Conservation (phyloP, 1,140 invertebrate genomes). For the Drosophila takahashii region DNA sequence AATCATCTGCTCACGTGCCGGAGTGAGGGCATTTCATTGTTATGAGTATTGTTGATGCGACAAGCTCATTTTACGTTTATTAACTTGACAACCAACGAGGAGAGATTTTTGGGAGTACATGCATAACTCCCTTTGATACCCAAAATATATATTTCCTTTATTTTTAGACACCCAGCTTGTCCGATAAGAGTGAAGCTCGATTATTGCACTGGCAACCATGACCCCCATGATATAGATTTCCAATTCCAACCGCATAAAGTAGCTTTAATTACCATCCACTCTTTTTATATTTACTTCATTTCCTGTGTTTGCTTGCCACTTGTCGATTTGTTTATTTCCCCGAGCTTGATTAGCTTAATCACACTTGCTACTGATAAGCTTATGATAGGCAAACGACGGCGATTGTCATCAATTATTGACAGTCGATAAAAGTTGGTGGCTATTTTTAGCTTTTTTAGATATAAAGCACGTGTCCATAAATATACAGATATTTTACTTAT, state of each 20-base stretch:
- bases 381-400: too few species aligned
- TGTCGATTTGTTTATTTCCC: constrained; percentile 38
- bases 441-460: constrained; percentile 6
- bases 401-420: constrained; percentile 28
- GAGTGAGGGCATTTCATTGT: constrained; percentile 33
- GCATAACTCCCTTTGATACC: constrained; percentile 2
- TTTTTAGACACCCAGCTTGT: constrained; percentile 6
- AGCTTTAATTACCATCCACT: constrained; percentile 21
- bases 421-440: constrained; percentile 19
- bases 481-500: background rate
- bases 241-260: constrained; percentile 1
- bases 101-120: background rate
- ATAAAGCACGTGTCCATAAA: background rate
- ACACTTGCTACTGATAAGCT: constrained; percentile 31
- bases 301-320: constrained; percentile 43
- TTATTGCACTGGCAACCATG: constrained; percentile 4
- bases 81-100: constrained; percentile 31
- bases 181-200: constrained; percentile 4
- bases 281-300: constrained; percentile 25
- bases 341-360: constrained; percentile 29
- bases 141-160: constrained; percentile 34
- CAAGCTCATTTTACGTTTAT: constrained; percentile 55
- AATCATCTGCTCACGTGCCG: constrained; percentile 17
- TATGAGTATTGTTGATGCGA: constrained; percentile 42
- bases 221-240: background rate